Evolutionary conservation across 2,888 invertebrate genomes (phyloP).

Genomic region (Caenorhabditis japonica): DNA sequence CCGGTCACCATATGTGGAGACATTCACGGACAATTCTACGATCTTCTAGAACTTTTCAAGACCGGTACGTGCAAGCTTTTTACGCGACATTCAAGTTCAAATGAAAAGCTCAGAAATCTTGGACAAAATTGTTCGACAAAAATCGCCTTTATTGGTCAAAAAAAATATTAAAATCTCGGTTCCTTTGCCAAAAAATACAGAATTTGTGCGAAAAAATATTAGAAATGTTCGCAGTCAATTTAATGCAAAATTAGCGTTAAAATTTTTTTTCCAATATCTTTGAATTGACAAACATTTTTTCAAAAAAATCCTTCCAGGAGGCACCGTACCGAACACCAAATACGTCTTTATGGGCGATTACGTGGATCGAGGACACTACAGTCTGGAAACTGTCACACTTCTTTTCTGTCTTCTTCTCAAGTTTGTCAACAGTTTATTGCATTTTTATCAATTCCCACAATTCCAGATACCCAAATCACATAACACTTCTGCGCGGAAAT

Average conservation of each 20-base stretch:
- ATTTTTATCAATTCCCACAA: slow-evolving; percentile 4
- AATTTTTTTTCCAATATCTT: too few species aligned
- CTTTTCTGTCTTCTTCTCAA: slow-evolving; percentile 63
- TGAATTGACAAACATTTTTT: too few species aligned
- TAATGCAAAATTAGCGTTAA: too few species aligned
- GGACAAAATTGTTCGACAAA: too few species aligned
- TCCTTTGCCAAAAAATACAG: too few species aligned
- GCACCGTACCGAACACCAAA: slow-evolving; percentile 91
- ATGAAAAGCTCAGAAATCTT: neutral
- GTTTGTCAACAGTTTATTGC: slow-evolving; percentile 17
- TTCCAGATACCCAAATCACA: slow-evolving; percentile 86
- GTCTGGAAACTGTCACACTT: slow-evolving; percentile 87
- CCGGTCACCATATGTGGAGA: slow-evolving; percentile 99
- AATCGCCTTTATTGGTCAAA: too few species aligned
- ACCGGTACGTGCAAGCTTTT: slow-evolving; percentile 81
- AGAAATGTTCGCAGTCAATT: too few species aligned
- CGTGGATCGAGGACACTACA: slow-evolving; percentile 95
- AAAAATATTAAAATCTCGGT: too few species aligned
- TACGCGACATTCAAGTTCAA: neutral
- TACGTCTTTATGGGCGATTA: slow-evolving; percentile 97
- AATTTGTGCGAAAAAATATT: too few species aligned
- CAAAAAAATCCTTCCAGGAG: slow-evolving; percentile 38
- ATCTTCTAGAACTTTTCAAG: slow-evolving; percentile 91
- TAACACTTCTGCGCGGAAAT: slow-evolving; percentile 94
- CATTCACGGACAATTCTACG: slow-evolving; percentile 88